Evolutionary conservation across 2,888 invertebrate species (phyloP), one percentile per base, ranked within the genome.

Genomic region (Dexiosoma caninum): DNA sequence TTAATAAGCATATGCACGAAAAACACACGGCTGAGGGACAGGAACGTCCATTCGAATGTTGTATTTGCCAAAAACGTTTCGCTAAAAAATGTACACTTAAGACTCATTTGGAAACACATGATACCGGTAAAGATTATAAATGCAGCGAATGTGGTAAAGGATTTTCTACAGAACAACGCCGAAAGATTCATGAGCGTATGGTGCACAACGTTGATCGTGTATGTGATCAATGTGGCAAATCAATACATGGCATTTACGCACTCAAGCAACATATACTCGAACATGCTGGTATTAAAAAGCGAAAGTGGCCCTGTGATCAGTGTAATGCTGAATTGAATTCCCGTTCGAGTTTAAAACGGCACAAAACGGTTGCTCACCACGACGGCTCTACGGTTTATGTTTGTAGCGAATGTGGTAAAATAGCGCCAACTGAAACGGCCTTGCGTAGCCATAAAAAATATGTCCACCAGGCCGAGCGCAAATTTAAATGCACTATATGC

Each of bases 141-240:
- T 86, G 85, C 53, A 79, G 81, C 2, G 83, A 84, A 14, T 86
- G 85, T 51, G 85, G 85, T 0, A 86, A 85, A 37, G 83, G 84
- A 1, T 84, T 83, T 69, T 74, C 83, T n/a, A 81, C 75, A 19
- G 82, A 74, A 55, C 80, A 66, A 42, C 81, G 74, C 16, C 82
- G 79, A 6, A 84, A 77, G 32, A 79, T 66, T 16, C 84, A 82
- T 57, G 80, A 55, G 51, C 83, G 51, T 53, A 85, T 78, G 79
- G 85, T 82, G 0, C 82, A 64, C 64, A 82, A 72, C 53, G 82
- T 72, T 12, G 77, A 77, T 67, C 71, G 83, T 16, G 83, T 83
- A 10, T 83, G 84, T 42, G 83, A 84, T 6, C 77, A 81, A 51
- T 83, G 84, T 51, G 84, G 83, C 0, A 84, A 83, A 75, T 83